phyloP scores from a whole-genome alignment of 92 coral and sea anemone species.

The Palythoa grandis region DNA sequence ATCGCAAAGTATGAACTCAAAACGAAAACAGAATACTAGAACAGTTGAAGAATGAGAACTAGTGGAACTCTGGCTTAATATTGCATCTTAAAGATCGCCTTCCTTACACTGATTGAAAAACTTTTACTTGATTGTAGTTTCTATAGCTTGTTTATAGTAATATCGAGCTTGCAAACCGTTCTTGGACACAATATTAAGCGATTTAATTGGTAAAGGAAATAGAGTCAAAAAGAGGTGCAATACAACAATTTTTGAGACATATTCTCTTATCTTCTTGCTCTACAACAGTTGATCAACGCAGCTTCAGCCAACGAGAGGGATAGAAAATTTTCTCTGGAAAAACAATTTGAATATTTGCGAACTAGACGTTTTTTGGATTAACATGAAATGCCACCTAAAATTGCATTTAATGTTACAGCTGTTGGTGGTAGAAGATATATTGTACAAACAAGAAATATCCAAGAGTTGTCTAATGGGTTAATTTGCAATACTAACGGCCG shows the following conservation, averaged over 20 bases:
- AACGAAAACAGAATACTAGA: no score
- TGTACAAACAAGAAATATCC: not conserved
- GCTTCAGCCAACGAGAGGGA: not conserved
- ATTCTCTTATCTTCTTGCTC: not conserved
- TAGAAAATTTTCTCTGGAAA: not conserved
- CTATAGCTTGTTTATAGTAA: not conserved
- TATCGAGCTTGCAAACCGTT: not conserved
- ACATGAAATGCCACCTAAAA: not conserved
- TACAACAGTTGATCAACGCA: not conserved
- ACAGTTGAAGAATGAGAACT: no score
- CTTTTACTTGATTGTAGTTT: not conserved
- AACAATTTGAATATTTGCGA: not conserved
- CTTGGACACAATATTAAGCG: slow-evolving; percentile 29
- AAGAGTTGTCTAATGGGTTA: slow-evolving; percentile 28
- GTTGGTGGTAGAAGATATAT: slow-evolving; percentile 4
- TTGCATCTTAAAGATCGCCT: no score
- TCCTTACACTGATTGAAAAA: not conserved
- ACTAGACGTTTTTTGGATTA: not conserved
- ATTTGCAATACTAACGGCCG: slow-evolving; percentile 25
- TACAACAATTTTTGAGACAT: not conserved
- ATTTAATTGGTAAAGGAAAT: slow-evolving; percentile 45
- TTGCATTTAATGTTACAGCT: not conserved
- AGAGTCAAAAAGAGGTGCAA: not conserved
- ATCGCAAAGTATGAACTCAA: no score
- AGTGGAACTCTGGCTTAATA: no score